Evolutionary conservation across 1,140 invertebrate species (phyloP), one percentile per base, ranked within the genome.

Genomic region (Orchesella cincta): DNA sequence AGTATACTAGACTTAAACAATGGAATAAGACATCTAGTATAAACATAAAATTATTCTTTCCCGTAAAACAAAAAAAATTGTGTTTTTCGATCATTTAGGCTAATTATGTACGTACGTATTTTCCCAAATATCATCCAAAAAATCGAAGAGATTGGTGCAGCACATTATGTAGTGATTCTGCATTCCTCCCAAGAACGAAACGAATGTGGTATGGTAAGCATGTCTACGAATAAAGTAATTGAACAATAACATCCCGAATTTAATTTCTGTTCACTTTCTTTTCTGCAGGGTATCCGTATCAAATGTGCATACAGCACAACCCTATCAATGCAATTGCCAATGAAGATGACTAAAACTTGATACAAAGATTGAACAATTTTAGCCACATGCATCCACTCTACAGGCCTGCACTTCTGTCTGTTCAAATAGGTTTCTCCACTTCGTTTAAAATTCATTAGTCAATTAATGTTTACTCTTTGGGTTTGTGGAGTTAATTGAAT

Each of bases 381-480:
- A n/a, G n/a, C n/a, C n/a, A n/a, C n/a, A n/a, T n/a, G n/a, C n/a
- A n/a, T n/a, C n/a, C n/a, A n/a, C 39, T 46, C 5, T 46, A 46
- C 5, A 8, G 39, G 39, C 39, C 5, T 46, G 39, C 5, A 8
- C 5, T 46, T 8, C 5, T 46, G 39, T 46, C 39, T 8, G 18
- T 46, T 46, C 18, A 8, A 46, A 46, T 46, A 18, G 39, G 39
- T 18, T 57, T 26, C 52, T 57, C 52, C 52, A 57, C 23, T 23
- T 23, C 52, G 52, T 23, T 57, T 57, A 57, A 57, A 57, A 57
- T 57, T 57, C 52, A 57, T 57, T 57, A 57, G 52, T 57, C 52
- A 57, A 57, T 57, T 57, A 57, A 12, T 57, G 52, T 57, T 57
- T 57, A 57, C 52, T 57, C 52, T 57, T 57, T 57, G 14, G 23